phyloP scores from a whole-genome alignment of 2,888 invertebrate genomes.

The Micropterix aruncella region DNA sequence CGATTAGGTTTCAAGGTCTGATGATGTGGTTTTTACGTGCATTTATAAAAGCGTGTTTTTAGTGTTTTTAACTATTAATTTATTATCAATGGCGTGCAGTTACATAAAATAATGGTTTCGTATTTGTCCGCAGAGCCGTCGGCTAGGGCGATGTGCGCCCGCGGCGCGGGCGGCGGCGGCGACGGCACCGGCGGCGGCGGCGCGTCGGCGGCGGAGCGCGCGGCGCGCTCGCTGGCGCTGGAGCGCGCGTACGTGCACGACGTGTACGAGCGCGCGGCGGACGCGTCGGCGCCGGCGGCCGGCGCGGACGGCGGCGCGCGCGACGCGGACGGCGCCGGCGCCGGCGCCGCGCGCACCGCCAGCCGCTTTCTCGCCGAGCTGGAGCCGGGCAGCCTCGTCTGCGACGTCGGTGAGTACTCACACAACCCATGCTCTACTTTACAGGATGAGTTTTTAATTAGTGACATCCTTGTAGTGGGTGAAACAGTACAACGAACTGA shows the following conservation, averaged over 20 bases:
- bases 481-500: too few species aligned
- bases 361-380: slow-evolving; percentile 67
- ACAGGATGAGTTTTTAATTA: too few species aligned
- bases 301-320: slow-evolving; percentile 17
- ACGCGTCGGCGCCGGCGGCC: slow-evolving; percentile 37
- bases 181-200: slow-evolving; percentile 25
- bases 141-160: slow-evolving; percentile 37
- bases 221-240: slow-evolving; percentile 63
- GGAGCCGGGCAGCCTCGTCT: slow-evolving; percentile 84
- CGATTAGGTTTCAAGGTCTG: too few species aligned
- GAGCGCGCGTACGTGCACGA: slow-evolving; percentile 89
- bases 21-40: too few species aligned
- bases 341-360: slow-evolving; percentile 64
- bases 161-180: slow-evolving; percentile 22
- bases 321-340: slow-evolving; percentile 32
- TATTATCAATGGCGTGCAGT: too few species aligned
- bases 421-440: too few species aligned
- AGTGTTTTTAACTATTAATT: too few species aligned
- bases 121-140: slow-evolving; percentile 29
- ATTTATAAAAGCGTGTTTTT: too few species aligned
- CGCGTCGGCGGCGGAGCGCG: slow-evolving; percentile 40
- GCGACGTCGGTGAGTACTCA: slow-evolving; percentile 87
- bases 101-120: too few species aligned
- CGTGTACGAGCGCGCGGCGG: slow-evolving; percentile 86
- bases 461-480: too few species aligned